Conservation (phyloP, 2,797 vertebrate species). For the Percopsis omiscomaycus region DNA sequence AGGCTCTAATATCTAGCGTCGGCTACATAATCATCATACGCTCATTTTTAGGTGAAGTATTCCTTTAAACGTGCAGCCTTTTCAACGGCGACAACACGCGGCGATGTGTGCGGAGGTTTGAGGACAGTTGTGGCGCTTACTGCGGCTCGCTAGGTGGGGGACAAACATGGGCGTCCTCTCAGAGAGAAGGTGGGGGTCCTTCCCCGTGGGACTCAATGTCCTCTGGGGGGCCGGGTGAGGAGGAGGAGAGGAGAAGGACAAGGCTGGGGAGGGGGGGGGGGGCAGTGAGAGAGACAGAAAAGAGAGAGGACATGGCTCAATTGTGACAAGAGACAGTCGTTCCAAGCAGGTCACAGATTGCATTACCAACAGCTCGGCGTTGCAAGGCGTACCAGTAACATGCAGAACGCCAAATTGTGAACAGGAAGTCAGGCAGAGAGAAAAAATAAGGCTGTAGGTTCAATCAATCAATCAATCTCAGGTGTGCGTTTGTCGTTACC, state of each 20-base stretch:
- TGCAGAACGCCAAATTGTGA: no score
- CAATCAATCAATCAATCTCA: not conserved
- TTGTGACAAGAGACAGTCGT: not conserved
- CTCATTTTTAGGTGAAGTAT: no score
- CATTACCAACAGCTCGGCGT: no score
- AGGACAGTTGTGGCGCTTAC: slow-evolving; percentile 52
- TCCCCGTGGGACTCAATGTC: slow-evolving; percentile 61
- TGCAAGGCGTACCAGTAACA: no score
- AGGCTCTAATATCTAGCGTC: no score
- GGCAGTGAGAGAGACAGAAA: slow-evolving; percentile 3
- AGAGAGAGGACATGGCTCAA: slow-evolving; percentile 6
- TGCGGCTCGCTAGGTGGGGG: slow-evolving; percentile 57
- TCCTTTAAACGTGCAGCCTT: no score
- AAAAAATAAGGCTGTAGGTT: not conserved
- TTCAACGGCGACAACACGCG: not conserved
- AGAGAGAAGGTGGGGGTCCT: slow-evolving; percentile 55
- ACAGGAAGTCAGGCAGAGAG: no score
- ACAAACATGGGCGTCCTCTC: slow-evolving; percentile 72
- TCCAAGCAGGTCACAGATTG: no score
- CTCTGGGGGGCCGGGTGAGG: slow-evolving; percentile 56
- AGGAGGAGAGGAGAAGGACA: slow-evolving; percentile 58
- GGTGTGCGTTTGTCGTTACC: slow-evolving; percentile 75
- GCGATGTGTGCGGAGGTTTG: not conserved
- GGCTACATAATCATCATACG: no score
- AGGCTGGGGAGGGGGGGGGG: slow-evolving; percentile 27